Conservation (phyloP, 2,888 invertebrate species). For the Rhorus exstirpatorius region DNA sequence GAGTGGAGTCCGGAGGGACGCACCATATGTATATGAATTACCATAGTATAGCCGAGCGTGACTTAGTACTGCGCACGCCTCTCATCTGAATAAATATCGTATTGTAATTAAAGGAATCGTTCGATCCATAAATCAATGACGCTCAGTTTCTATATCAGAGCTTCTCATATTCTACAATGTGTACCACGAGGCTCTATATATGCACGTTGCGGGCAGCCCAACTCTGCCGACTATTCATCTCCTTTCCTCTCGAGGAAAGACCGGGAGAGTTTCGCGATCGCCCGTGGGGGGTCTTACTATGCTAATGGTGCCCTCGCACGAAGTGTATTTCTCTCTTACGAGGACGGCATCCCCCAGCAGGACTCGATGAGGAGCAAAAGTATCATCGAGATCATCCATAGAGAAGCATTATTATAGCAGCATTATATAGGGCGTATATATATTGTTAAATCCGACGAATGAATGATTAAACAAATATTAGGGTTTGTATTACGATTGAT, state of each 20-base stretch:
- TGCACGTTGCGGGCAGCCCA: slow-evolving; percentile 69
- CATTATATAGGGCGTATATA: slow-evolving; percentile 9
- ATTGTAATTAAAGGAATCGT: slow-evolving; percentile 86
- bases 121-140: slow-evolving; percentile 85
- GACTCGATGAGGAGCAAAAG: slow-evolving; percentile 62
- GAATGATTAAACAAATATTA: too few relatives aligned
- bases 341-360: slow-evolving; percentile 52
- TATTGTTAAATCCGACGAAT: too few relatives aligned
- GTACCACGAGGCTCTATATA: slow-evolving; percentile 78
- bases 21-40: slow-evolving; percentile 76
- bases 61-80: slow-evolving; percentile 80
- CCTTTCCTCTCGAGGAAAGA: slow-evolving; percentile 56
- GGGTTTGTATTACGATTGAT: too few relatives aligned
- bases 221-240: slow-evolving; percentile 17
- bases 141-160: slow-evolving; percentile 85
- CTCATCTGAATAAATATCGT: slow-evolving; percentile 86
- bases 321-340: slow-evolving; percentile 71
- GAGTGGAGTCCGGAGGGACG: slow-evolving; percentile 70
- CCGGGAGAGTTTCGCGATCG: slow-evolving; percentile 77
- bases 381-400: slow-evolving; percentile 57
- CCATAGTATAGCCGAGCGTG: slow-evolving; percentile 84
- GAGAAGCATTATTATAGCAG: slow-evolving; percentile 27
- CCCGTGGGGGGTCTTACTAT: slow-evolving; percentile 85
- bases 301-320: slow-evolving; percentile 86
- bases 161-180: slow-evolving; percentile 80